Base-by-base conservation (phyloP, 2,113 vertebrate genomes). In the Lophochroa leadbeateri region DNA sequence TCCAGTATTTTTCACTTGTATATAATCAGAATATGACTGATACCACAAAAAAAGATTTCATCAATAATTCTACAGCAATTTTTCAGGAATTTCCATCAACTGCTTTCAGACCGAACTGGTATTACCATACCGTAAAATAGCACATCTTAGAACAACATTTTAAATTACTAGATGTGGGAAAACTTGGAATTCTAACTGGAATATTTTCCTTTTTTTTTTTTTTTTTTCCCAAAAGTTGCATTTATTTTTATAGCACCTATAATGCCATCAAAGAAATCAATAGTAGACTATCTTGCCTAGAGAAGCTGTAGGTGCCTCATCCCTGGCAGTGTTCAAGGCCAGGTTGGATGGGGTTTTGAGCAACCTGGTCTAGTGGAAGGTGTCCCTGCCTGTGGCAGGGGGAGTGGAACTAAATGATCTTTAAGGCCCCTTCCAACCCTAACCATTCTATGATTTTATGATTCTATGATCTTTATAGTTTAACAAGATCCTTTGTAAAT, bases 1-100 rank as follows among this genome's bases (percentile, higher is more conserved):
- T 92, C 17, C 52, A 74, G 10, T 64, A 65, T 92, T 97, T 95
- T 91, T 87, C 53, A n/a, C 17, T 49, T 89, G 41, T 63, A 88
- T 85, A 37, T 81, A 92, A 78, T 95, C 47, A 81, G 50, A 86
- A 55, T 68, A 41, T 61, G 47, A 89, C 18, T 92, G 87, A 81
- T 31, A 39, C 1, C 2, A 1, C 0, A 60, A 50, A 69, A 43
- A 80, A 71, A 50, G 37, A 50, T 50, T 49, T 41, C 6, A 31
- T 61, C 53, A 71, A 44, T 44, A 79, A 55, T 82, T 74, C 13
- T 55, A 20, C 11, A 46, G 7, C 9, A 86, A 23, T 63, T 86
- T 83, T 86, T 61, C 11, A 63, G 78, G 5, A 18, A 33, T 67
- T 92, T 41, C 19, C 31, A 49, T 49, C 31, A 63, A 4, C 11